phyloP scores from a whole-genome alignment of 2,113 vertebrate genomes.

The Sinocyclocheilus anophthalmus region DNA sequence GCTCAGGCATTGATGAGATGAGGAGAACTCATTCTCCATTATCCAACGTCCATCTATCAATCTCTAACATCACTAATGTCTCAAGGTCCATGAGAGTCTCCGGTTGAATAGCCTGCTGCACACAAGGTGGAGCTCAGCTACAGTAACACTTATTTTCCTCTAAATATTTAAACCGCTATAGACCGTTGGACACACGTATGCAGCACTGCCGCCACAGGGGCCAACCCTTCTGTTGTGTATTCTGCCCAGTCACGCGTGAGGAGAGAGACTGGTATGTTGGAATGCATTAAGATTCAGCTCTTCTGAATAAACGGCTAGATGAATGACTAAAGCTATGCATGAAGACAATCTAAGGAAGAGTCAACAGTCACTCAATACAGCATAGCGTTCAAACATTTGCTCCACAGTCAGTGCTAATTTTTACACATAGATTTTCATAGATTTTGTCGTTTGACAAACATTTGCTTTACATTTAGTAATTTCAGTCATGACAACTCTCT shows the following conservation, averaged over 20 bases:
- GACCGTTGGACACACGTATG: not conserved
- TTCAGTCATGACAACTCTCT: too few relatives aligned
- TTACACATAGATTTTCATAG: not conserved
- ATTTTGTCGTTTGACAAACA: too few relatives aligned
- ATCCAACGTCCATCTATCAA: not conserved
- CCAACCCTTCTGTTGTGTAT: slow-evolving; percentile 39
- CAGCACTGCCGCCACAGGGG: not conserved
- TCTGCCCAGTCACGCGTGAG: slow-evolving; percentile 59
- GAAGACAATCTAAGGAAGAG: slow-evolving; percentile 37
- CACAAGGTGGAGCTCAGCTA: not conserved
- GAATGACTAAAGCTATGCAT: slow-evolving; percentile 53
- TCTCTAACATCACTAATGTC: slow-evolving; percentile 14
- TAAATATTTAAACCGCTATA: not conserved
- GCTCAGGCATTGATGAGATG: not conserved
- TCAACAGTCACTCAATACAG: not conserved
- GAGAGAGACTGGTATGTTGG: slow-evolving; percentile 65
- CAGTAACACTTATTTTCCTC: not conserved
- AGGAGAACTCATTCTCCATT: not conserved
- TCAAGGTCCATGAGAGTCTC: not conserved
- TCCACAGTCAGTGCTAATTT: not conserved
- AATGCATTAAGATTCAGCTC: slow-evolving; percentile 65
- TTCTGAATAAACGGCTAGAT: slow-evolving; percentile 64
- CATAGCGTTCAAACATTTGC: slow-evolving; percentile 1
- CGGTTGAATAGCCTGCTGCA: not conserved
- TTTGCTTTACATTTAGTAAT: too few relatives aligned